A percentile compares a stretch with the other conserved stretches of the same genome.
Conservation (phyloP, 2,113 vertebrate genomes). For the Psittacus erithacus region DNA sequence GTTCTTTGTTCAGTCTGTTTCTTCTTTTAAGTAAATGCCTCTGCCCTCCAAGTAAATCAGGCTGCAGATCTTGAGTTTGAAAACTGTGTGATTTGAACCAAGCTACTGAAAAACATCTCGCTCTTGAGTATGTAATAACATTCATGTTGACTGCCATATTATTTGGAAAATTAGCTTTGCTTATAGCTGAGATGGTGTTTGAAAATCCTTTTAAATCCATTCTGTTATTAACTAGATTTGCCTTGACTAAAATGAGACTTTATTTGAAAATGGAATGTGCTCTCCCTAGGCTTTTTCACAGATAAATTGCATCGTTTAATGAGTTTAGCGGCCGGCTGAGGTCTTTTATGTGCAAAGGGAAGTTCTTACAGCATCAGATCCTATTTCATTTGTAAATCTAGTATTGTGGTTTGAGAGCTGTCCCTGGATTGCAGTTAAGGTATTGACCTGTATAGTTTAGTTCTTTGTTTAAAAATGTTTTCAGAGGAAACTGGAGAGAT, state of each 20-base stretch:
- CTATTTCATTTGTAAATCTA: constrained; percentile 27
- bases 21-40: not conserved
- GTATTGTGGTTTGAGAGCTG: not conserved
- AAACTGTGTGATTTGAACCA: not conserved
- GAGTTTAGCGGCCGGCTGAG: not conserved
- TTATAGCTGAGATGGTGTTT: not conserved
- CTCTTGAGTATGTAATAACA: not conserved
- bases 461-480: not conserved
- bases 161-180: not conserved
- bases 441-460: not conserved
- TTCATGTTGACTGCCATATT: not conserved
- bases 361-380: not conserved
- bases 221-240: constrained; percentile 22
- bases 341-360: not conserved
- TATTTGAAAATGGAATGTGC: not conserved
- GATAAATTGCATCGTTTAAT: not conserved
- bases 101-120: not conserved
- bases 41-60: not conserved
- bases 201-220: not conserved
- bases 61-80: not conserved
- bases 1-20: not conserved
- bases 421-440: not conserved
- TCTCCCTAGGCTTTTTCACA: not conserved
- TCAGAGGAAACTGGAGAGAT: not conserved
- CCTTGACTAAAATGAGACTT: constrained; percentile 15